Evolutionary conservation across 2,113 vertebrate genomes (phyloP).

Genomic region (Myotis davidii): DNA sequence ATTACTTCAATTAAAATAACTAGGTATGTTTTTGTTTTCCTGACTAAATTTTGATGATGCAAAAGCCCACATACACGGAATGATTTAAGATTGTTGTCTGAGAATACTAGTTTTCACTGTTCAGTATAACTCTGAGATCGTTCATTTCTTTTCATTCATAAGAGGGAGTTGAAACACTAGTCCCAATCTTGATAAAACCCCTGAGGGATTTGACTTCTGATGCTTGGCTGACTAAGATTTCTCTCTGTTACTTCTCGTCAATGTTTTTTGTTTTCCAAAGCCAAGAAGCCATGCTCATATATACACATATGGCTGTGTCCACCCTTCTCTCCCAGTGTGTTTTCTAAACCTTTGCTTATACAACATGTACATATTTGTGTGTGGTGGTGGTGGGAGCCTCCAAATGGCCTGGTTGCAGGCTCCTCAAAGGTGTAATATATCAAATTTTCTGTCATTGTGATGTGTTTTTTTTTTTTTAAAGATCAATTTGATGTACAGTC

Average conservation of each 20-base stretch:
- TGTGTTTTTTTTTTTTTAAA: background rate
- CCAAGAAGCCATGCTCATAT: background rate
- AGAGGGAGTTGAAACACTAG: background rate
- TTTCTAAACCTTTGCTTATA: background rate
- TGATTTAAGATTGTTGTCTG: conserved; percentile 6
- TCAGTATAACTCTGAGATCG: background rate
- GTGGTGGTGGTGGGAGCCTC: background rate
- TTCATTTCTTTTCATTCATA: background rate
- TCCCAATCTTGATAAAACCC: background rate
- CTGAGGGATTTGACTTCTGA: background rate
- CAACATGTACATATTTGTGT: conserved; percentile 1
- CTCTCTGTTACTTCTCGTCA: background rate
- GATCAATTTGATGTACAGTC: background rate
- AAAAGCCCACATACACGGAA: background rate
- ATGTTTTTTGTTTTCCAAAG: background rate
- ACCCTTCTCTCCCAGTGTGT: background rate
- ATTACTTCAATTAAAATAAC: background rate
- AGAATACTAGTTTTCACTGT: background rate
- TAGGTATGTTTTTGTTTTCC: background rate
- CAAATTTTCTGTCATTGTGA: background rate
- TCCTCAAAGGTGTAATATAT: background rate
- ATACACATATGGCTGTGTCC: background rate
- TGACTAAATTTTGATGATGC: background rate
- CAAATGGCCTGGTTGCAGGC: background rate
- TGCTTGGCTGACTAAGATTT: background rate